Evolutionary conservation across 2,888 invertebrate species (phyloP), one percentile per base, ranked within the genome.

Genomic region (Erpobdella octoculata): DNA sequence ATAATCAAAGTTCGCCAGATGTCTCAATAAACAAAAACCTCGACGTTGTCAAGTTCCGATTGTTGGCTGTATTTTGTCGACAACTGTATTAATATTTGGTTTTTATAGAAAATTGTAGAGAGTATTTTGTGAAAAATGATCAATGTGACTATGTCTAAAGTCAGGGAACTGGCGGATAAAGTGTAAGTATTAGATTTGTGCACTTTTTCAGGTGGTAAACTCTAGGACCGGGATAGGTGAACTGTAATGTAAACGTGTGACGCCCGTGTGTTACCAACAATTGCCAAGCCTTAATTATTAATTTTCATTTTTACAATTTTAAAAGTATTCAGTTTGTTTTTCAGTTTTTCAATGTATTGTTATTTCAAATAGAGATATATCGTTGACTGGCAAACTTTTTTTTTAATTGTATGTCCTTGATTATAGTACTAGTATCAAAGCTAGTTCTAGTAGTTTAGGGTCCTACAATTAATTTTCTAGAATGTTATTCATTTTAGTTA

Each of bases 81-180:
- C 53, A 62, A 62, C 18, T 62, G 31, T 5, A 33, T 33, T 33
- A 36, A 33, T 25, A 59, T n/a, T 33, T 71, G 35, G 33, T 28
- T 67, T 62, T 62, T 62, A 28, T 62, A 62, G 18, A 62, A 62
- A n/a, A 62, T 62, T 31, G 8, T 28, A 28, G 36, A 15, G n/a
- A 71, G n/a, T 18, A 35, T 37, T 38, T 5, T 9, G 18, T 1
- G 18, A 1, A 62, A 71, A 33, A 71, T 71, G 71, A 71, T 71
- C n/a, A 71, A 71, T 67, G 53, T 71, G 31, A 59, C 71, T 31
- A 59, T 71, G 67, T 66, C 66, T 28, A 71, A 71, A 38, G 66
- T 67, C 31, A 66, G 71, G 25, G 71, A 67, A 59, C 38, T 71
- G 35, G 62, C 71, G 67, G 71, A 71, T 46, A 71, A 71, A 71